Percentiles rank a stretch among this genome's conserved stretches.
These are phyloP conservation scores for Helleia helle DNA, from an alignment of 2,888 invertebrate genomes.

Conservation along the genomic window DNA sequence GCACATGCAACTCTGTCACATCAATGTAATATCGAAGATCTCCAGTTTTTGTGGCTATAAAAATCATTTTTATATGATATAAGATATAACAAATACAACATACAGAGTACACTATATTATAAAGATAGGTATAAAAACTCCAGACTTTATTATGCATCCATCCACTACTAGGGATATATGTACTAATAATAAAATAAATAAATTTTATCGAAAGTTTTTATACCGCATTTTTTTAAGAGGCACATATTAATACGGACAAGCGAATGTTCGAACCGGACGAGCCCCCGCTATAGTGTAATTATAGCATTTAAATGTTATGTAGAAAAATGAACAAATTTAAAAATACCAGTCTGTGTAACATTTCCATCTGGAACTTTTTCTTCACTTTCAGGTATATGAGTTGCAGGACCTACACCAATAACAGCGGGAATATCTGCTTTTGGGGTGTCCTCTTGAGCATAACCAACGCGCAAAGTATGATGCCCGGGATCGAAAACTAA, in stretches of 20 bases:
- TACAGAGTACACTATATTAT: too few species aligned
- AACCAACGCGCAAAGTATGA: conserved; percentile 88
- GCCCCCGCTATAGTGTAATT: too few species aligned
- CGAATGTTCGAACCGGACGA: too few species aligned
- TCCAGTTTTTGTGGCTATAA: conserved; percentile 45
- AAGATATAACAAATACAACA: too few species aligned
- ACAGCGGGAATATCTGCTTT: conserved; percentile 97
- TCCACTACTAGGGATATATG: too few species aligned
- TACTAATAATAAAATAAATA: too few species aligned
- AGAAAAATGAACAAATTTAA: background rate
- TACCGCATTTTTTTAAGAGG: too few species aligned
- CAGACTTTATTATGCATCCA: too few species aligned
- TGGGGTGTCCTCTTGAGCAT: conserved; percentile 99
- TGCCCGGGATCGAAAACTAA: conserved; percentile 94
- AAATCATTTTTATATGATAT: background rate
- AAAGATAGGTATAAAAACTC: too few species aligned
- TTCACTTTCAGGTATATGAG: conserved; percentile 81
- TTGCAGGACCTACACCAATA: conserved; percentile 86
- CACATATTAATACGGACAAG: too few species aligned
- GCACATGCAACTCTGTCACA: conserved; percentile 92
- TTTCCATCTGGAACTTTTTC: conserved; percentile 83
- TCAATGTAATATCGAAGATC: conserved; percentile 89
- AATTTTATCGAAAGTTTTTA: too few species aligned
- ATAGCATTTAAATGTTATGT: too few species aligned
- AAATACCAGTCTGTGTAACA: conserved; percentile 73